These are phyloP conservation scores for Acrocephalus kingi DNA, from an alignment of 2,113 vertebrate genomes.

Conservation along the genomic window DNA sequence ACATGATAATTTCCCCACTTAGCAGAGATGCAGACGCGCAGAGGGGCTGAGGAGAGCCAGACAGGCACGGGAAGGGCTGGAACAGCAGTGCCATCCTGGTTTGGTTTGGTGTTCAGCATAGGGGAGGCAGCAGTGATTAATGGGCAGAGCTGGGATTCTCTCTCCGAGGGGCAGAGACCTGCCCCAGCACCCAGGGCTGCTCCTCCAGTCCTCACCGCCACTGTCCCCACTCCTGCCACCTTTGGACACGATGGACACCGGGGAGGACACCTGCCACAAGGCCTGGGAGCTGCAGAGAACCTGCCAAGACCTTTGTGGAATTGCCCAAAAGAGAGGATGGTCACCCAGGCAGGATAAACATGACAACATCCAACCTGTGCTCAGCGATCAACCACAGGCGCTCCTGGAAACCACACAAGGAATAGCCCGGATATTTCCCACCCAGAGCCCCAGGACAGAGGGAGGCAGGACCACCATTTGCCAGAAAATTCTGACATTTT, in stretches of 20 bases:
- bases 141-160: background rate
- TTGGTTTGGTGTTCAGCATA: background rate
- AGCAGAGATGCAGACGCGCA: background rate
- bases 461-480: background rate
- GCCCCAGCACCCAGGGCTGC: background rate
- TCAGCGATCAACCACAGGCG: background rate
- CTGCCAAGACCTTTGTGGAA: background rate
- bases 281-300: background rate
- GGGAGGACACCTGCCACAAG: background rate
- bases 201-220: background rate
- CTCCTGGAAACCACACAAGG: background rate
- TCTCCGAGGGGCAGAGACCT: background rate
- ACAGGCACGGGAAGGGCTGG: background rate
- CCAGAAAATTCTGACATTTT: background rate
- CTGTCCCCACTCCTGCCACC: background rate
- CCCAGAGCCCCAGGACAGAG: background rate
- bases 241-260: rapidly evolving
- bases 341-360: background rate
- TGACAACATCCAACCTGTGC: background rate
- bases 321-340: background rate
- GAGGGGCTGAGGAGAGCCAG: background rate
- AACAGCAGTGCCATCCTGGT: background rate
- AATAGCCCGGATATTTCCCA: background rate
- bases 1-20: background rate
- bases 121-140: background rate